Percentiles rank a stretch among this genome's conserved stretches.
These are phyloP conservation scores for Brachyhypopomus occidentalis DNA, from an alignment of 2,113 vertebrate species.

Conservation along the genomic window DNA sequence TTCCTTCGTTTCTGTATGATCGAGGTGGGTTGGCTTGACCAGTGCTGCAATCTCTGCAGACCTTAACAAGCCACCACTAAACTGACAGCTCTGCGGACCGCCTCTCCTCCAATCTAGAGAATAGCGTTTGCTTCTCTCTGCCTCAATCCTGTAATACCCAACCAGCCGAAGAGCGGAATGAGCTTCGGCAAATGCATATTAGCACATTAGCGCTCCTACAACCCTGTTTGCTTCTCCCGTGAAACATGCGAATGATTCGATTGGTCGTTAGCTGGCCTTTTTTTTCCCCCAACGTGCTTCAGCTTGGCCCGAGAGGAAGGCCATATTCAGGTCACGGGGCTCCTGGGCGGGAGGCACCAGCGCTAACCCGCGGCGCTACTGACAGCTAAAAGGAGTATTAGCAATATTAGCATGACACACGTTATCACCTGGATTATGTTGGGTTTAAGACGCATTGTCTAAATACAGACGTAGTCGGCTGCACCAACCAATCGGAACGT, in stretches of 20 bases:
- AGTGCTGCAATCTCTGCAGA: not conserved
- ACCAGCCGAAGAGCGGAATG: not conserved
- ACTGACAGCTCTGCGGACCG: not conserved
- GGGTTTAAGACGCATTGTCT: conserved; percentile 72
- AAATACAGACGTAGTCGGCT: conserved; percentile 63
- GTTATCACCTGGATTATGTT: conserved; percentile 77
- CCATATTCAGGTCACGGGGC: conserved; percentile 22
- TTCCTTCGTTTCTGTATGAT: conserved; percentile 19
- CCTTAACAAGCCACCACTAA: not conserved
- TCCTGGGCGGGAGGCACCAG: conserved; percentile 19
- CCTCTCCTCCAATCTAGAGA: not conserved
- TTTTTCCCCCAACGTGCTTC: not conserved
- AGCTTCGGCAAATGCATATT: not conserved
- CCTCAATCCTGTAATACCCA: not conserved
- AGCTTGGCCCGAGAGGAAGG: conserved; percentile 45
- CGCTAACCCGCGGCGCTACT: conserved; percentile 35
- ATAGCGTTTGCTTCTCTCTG: not conserved
- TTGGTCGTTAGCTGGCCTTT: not conserved
- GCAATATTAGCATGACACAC: conserved; percentile 65
- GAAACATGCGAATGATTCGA: not conserved
- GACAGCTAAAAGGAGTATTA: conserved; percentile 67
- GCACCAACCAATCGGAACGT: conserved; percentile 68
- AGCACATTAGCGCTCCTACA: not conserved
- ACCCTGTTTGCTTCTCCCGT: not conserved
- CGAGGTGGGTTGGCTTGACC: conserved; percentile 3